Evolutionary conservation across 2,888 invertebrate species (phyloP), one percentile per base, ranked within the genome.

Genomic region (Diarsia brunnea): DNA sequence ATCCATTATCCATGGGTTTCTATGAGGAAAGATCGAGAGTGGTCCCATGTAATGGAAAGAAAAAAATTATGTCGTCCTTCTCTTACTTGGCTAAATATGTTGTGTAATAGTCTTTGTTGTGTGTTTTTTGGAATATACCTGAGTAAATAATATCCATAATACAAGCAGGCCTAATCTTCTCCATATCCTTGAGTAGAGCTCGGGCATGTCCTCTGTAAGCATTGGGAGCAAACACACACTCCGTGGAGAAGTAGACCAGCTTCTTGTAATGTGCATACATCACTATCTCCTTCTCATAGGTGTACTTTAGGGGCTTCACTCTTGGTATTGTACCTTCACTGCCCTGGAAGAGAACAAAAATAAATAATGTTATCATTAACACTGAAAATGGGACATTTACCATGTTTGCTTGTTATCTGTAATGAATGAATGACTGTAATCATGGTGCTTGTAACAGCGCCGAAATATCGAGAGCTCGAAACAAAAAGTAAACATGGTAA

Each of bases 281-380:
- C 0, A 99, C 99, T 91, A 99, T 99, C 96, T 99, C 99, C 92
- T 99, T 99, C 93, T 99, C 99, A 93, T 99, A 99, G 0, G 99
- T 98, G 92, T 99, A 99, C 92, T 99, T 99, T 60, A 99, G 97
- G 0, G 99, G 99, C 92, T 99, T 99, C 27, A 99, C 99, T 88
- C 99, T 97, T 2, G 99, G 98, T 89, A 99, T 98, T 16, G 98
- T 97, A 82, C 98, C 98, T 90, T 98, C 98, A 88, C 97, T 97
- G 84, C 98, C 97, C 98, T 98, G 90, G 78, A 97, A 95, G 91
- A 61, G 14, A 24, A 65, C 1, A 67, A 73, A 66, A 11, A 38
- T 38, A 38, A 58, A 47, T 47, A 27, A 4, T 27, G 5, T 27
- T 4, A 31, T 31, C 31, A 31, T 31, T 31, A 31, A 3, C 31